These are phyloP conservation scores for Muntiacus reevesi DNA, from an alignment of 2,113 vertebrate genomes.

Conservation along the genomic window DNA sequence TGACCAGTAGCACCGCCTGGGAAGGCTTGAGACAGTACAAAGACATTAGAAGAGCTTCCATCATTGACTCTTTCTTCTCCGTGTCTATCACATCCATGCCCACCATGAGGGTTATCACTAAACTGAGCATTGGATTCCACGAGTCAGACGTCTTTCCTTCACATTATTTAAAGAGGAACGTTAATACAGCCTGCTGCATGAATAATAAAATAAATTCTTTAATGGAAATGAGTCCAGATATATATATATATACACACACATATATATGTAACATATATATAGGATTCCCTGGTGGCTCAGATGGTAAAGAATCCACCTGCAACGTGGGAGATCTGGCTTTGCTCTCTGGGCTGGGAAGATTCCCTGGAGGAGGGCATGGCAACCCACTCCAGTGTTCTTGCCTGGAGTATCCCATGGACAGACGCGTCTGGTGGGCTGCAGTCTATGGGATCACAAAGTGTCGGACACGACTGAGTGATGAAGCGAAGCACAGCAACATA, in stretches of 20 bases:
- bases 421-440: not conserved
- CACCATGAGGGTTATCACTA: too few relatives aligned
- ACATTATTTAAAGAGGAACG: not conserved
- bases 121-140: not conserved
- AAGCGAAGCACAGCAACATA: not conserved
- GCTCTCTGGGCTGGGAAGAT: not conserved
- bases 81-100: rapidly evolving
- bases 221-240: not conserved
- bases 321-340: not conserved
- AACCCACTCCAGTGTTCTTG: not conserved
- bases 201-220: not conserved
- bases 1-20: not conserved
- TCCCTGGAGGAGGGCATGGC: not conserved
- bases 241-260: not conserved
- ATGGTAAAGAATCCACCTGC: not conserved
- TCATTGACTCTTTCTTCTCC: rapidly evolving
- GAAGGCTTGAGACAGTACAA: rapidly evolving
- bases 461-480: not conserved
- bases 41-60: rapidly evolving
- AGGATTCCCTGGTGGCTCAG: not conserved
- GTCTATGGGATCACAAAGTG: not conserved
- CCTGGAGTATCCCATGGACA: not conserved
- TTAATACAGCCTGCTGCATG: not conserved
- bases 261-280: not conserved
- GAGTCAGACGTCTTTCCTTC: not conserved